Conservation (phyloP, 2,797 vertebrate species). For the Cetoscarus ocellatus region DNA sequence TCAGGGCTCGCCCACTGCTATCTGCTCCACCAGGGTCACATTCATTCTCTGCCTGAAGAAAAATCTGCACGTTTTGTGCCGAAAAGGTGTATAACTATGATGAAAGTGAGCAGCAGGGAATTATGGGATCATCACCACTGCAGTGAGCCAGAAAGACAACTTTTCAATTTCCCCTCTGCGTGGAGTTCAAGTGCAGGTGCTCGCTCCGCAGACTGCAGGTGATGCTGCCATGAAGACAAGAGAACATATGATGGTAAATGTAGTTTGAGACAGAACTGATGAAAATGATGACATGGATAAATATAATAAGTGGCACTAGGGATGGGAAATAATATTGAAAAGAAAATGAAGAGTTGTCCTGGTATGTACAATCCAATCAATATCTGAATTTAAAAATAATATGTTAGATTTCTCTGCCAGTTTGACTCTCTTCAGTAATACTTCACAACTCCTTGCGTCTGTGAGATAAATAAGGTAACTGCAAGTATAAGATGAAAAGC, state of each 20-base stretch:
- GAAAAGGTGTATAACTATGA: constrained; percentile 62
- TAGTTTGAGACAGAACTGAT: not conserved
- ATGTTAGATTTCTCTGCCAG: too few relatives aligned
- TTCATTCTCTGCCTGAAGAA: constrained; percentile 75
- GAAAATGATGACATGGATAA: too few relatives aligned
- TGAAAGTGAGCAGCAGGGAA: constrained; percentile 54
- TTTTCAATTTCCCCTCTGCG: constrained; percentile 30
- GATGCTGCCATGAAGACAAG: not conserved
- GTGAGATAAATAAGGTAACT: too few relatives aligned
- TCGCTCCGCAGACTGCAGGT: constrained; percentile 13
- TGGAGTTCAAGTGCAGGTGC: constrained; percentile 10
- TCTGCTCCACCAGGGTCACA: constrained; percentile 79
- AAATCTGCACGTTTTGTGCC: constrained; percentile 66
- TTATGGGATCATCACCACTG: constrained; percentile 56
- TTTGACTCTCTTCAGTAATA: too few relatives aligned
- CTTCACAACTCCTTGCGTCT: too few relatives aligned
- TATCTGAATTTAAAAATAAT: too few relatives aligned
- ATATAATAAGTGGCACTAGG: too few relatives aligned
- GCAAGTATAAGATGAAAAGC: too few relatives aligned
- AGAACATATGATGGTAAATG: not conserved
- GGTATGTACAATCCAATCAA: too few relatives aligned
- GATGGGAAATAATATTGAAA: too few relatives aligned
- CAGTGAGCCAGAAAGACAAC: constrained; percentile 48
- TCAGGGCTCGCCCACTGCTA: constrained; percentile 78
- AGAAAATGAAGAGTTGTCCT: too few relatives aligned